These are phyloP conservation scores for Microchrysa polita DNA, from an alignment of 2,888 invertebrate species.

Conservation along the genomic window DNA sequence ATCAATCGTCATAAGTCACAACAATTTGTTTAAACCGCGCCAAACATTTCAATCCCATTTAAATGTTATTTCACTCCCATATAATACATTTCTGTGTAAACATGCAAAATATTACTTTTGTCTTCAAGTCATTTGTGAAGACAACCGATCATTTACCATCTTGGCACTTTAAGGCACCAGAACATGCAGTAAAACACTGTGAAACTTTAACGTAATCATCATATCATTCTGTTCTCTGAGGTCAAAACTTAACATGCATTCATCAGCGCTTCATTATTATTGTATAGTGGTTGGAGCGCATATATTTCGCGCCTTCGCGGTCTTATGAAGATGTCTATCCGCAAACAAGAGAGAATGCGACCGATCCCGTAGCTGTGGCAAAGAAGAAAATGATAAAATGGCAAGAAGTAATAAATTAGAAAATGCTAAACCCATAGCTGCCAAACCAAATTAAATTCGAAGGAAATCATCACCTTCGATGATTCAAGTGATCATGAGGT, in stretches of 20 bases:
- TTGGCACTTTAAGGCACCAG: constrained; percentile 38
- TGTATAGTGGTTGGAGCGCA: not conserved
- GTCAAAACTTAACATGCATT: not conserved
- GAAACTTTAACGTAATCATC: not conserved
- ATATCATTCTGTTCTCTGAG: not conserved
- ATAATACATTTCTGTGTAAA: no score
- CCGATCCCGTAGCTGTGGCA: constrained; percentile 1
- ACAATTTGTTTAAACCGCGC: constrained; percentile 35
- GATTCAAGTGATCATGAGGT: constrained; percentile 15
- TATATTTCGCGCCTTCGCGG: not conserved
- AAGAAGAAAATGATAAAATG: constrained; percentile 37
- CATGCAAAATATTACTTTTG: constrained; percentile 31
- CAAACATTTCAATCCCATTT: constrained; percentile 45
- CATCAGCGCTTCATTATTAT: no score
- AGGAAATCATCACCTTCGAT: constrained; percentile 40
- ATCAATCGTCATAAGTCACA: constrained; percentile 42
- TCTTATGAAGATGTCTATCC: constrained; percentile 34
- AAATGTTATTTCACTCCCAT: not conserved
- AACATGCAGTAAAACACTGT: not conserved
- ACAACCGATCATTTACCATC: constrained; percentile 46
- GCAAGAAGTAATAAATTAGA: constrained; percentile 41
- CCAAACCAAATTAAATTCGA: constrained; percentile 45
- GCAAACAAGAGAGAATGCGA: constrained; percentile 16
- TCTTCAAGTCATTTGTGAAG: constrained; percentile 37
- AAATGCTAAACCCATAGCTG: constrained; percentile 27